Base-by-base conservation (phyloP, 2,113 vertebrate genomes). In the Casuarius casuarius region DNA sequence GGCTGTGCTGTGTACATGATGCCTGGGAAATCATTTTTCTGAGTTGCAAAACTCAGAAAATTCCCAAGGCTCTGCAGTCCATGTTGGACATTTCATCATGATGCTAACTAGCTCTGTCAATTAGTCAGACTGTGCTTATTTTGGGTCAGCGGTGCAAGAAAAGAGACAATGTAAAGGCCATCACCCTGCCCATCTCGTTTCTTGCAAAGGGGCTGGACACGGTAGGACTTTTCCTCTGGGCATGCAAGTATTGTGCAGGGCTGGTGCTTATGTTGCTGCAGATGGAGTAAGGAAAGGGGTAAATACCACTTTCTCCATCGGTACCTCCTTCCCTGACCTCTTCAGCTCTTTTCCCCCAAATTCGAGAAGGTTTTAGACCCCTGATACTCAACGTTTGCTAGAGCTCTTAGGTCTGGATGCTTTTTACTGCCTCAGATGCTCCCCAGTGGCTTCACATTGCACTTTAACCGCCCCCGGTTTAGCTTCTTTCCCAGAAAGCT, bases 151-250 rank as follows among this genome's bases (percentile, higher is more conserved):
- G 79, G 22, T 51, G 56, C 68, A 81, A 70, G 54, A 68, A 56
- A 62, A 83, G 42, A 61, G 51, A 72, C 35, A 79, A 46, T 31
- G 25, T 67, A 61, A 72, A 95, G 40, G 7, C 52, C 25, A 16
- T 79, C 0, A 25, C 21, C 8, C 62, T 19, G 1, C 16, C 40
- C 23, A 5, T 0, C 72, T 18, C 0, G 0, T 28, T 28, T 87
- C 51, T 62, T 72, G 15, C 52, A 67, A 48, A 84, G 22, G n/a
- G 19, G 0, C 19, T 74, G 61, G n/a, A 67, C 5, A 2, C 22
- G 46, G 35, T 21, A 72, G 33, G 66, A 63, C 25, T 59, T 74
- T 71, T 77, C 38, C 66, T 81, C 42, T 42, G 62, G 21, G 4
- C 0, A 0, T 54, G 21, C 26, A 40, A 63, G 28, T 66, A 17